Evolutionary conservation across 2,888 invertebrate species (phyloP), one percentile per base, ranked within the genome.

Genomic region (Phalangium opilio): DNA sequence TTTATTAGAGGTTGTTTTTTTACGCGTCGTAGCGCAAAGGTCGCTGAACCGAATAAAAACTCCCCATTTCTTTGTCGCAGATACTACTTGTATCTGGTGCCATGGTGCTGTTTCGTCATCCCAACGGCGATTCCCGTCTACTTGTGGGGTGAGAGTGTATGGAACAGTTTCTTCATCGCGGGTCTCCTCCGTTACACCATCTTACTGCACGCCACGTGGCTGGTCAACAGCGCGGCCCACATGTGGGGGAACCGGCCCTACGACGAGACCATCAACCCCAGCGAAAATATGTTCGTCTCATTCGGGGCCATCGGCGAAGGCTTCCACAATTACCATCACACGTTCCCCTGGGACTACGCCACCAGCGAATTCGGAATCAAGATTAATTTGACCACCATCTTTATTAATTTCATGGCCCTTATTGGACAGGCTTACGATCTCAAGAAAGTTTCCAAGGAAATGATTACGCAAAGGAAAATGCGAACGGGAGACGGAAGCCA

Each of bases 91-190:
- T 63, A 63, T 20, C 59, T 66, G 43, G 64, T 67, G 17, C 33
- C 66, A 18, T 49, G 69, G 14, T 43, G 32, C 45, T 68, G 69
- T 55, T 69, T 70, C 56, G 50, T 67, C 12, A 47, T 72, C 21
- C 71, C 93, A 0, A 78, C 85, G 0, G 60, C 73, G 51, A 73
- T 89, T 44, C 90, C 93, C 0, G 77, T 77, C 62, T 78, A 81
- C 63, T 78, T 75, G 62, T 93, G 90, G 89, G 70, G 77, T 39
- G 93, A 93, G 66, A 71, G 73, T 2, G 62, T 83, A 7, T 73
- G 78, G 69, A 76, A 75, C 56, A 80, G 86, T 4, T 89, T 85
- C 67, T 81, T 83, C 72, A 74, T 89, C 8, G 80, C 81, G 60
- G 72, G 74, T 3, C 78, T 84, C 54, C 74, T 78, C 57, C 75